Conservation (phyloP, 2,797 vertebrate species). For the Nothura maculosa region DNA sequence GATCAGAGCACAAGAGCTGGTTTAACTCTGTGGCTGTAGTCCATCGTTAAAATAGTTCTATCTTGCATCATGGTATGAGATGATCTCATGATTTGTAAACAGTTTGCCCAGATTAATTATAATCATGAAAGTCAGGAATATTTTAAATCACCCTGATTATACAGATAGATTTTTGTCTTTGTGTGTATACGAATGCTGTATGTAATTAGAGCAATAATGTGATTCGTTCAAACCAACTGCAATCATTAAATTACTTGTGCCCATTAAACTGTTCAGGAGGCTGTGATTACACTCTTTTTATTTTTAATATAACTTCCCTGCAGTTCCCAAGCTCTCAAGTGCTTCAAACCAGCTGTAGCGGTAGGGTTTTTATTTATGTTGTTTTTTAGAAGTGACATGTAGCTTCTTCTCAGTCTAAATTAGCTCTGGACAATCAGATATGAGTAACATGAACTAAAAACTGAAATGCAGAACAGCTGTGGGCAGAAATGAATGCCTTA, state of each 20-base stretch:
- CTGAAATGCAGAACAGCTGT: constrained; percentile 54
- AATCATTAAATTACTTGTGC: constrained; percentile 63
- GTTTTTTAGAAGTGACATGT: constrained; percentile 32
- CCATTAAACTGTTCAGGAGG: constrained; percentile 47
- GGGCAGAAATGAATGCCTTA: constrained; percentile 46
- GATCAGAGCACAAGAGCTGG: neutral
- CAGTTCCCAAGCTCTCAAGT: constrained; percentile 49
- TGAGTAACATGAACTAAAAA: constrained; percentile 37
- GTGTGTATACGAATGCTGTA: neutral
- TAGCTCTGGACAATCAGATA: constrained; percentile 54
- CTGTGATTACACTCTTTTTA: constrained; percentile 60
- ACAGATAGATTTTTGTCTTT: constrained; percentile 15
- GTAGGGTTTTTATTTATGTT: constrained; percentile 40
- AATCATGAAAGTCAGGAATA: constrained; percentile 32
- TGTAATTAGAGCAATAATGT: constrained; percentile 57
- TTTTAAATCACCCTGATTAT: constrained; percentile 48
- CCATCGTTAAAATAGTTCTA: neutral
- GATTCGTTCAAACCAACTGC: constrained; percentile 48
- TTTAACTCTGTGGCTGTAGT: neutral
- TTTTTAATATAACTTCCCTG: constrained; percentile 51
- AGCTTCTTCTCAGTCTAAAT: constrained; percentile 48
- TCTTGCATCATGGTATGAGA: neutral
- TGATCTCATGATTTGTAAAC: constrained; percentile 20
- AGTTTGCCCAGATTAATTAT: constrained; percentile 27
- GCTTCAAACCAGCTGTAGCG: constrained; percentile 63